These are phyloP conservation scores for Simalia tracyae DNA, from an alignment of 2,797 vertebrate genomes.

Conservation along the genomic window DNA sequence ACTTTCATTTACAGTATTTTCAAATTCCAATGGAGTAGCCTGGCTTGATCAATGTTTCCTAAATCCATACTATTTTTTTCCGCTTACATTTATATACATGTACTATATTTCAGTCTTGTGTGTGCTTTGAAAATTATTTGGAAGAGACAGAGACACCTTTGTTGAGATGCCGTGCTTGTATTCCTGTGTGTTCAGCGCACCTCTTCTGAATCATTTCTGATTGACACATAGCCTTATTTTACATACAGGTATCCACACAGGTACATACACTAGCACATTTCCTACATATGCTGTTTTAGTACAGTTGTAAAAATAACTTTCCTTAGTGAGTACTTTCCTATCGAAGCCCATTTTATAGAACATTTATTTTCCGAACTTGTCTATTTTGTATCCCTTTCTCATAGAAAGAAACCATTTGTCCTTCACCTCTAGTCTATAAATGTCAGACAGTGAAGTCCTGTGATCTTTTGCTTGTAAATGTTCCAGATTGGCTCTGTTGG, in stretches of 20 bases:
- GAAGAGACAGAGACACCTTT: not conserved
- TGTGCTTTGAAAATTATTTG: not conserved
- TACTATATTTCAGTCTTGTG: not conserved
- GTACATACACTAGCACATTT: not conserved
- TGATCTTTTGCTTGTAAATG: not conserved
- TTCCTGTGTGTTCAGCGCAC: not conserved
- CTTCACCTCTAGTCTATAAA: not conserved
- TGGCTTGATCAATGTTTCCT: not conserved
- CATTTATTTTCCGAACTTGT: not conserved
- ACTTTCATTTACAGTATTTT: not conserved
- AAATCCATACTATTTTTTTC: not conserved
- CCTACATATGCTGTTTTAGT: not conserved
- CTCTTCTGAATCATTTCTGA: not conserved
- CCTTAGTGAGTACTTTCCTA: not conserved
- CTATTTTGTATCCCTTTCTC: not conserved
- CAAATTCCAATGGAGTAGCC: not conserved
- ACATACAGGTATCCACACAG: not conserved
- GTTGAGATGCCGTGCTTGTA: not conserved
- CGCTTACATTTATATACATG: not conserved
- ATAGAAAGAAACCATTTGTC: not conserved
- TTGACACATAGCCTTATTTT: not conserved
- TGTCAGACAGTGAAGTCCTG: not conserved
- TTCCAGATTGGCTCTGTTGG: not conserved
- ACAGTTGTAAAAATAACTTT: not conserved
- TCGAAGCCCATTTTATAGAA: not conserved